Evolutionary conservation across 2,113 vertebrate species (phyloP), one percentile per base, ranked within the genome.

Genomic region (Erinaceus europaeus): DNA sequence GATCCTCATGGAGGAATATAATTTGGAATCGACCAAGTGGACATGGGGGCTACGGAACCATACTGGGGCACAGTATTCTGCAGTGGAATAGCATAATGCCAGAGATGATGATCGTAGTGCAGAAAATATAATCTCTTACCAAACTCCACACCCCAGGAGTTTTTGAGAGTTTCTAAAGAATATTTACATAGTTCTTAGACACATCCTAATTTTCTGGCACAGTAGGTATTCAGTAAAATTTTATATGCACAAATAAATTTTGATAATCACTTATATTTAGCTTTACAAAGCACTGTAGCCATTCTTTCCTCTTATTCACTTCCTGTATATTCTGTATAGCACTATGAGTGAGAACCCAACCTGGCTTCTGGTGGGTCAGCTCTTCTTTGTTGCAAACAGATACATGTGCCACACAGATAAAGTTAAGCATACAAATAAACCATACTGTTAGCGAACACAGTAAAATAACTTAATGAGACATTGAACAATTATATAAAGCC

Each of bases 231-330:
- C 73, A 73, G 48, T 20, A 90, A 79, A 77, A 67, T 81, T 34
- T 86, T 71, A 62, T 84, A 69, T 64, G 32, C 3, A 4, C 64
- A 38, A 86, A 52, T 76, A 17, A 72, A 80, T 77, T 83, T 64
- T 73, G 6, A 80, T 80, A 86, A 88, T 62, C 20, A 53, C 27
- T 90, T 62, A 55, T 14, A 48, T 42, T 84, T 57, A 88, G 23
- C n/a, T 74, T 90, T 91, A 79, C 61, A 82, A 85, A 85, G 34
- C 44, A 79, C 32, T 85, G 76, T 67, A 11, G 15, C 55, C 6
- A 36, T 67, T 90, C 67, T 80, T 86, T 61, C 55, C 76, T 90
- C n/a, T 73, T 86, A 86, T 78, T 67, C 80, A 86, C 23, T 85
- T 61, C 55, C 76, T 79, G 11, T 34, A n/a, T 71, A 48, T 44